A percentile compares a stretch with the other conserved stretches of the same genome.
phyloP scores from a whole-genome alignment of 2,113 vertebrate species.

The Petrocephalus zakoni region DNA sequence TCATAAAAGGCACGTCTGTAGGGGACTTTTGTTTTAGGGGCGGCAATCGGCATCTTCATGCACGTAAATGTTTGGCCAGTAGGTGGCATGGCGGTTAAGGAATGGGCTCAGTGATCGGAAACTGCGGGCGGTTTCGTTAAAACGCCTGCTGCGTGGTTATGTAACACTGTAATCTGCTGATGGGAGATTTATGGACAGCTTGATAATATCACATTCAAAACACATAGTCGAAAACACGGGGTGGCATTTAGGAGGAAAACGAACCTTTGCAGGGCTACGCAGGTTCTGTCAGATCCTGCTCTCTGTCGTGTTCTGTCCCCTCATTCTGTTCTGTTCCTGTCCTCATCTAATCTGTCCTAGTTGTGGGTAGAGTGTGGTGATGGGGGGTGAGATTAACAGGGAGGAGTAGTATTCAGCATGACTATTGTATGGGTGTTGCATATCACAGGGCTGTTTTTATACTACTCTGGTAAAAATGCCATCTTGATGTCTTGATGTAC shows the following conservation, averaged over 20 bases:
- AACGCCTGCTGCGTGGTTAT: not conserved
- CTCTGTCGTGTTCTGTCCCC: not conserved
- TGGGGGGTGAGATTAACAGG: too few relatives aligned
- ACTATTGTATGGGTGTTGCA: not conserved
- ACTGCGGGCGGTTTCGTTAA: not conserved
- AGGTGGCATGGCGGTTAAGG: not conserved
- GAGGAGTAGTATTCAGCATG: not conserved
- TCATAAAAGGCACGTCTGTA: not conserved
- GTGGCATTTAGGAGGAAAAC: not conserved
- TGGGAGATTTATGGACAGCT: not conserved
- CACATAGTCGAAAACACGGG: not conserved
- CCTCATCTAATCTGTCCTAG: not conserved
- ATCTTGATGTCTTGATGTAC: not conserved
- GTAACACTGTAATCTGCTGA: not conserved
- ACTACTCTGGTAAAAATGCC: not conserved
- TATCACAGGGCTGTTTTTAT: not conserved
- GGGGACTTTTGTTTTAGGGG: not conserved
- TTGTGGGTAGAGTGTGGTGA: not conserved
- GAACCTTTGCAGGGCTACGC: not conserved
- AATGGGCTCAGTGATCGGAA: not conserved
- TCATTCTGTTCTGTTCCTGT: not conserved
- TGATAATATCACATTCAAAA: not conserved
- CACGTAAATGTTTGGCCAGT: not conserved
- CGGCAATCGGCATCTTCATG: not conserved
- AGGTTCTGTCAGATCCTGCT: not conserved